A percentile compares a stretch with the other conserved stretches of the same genome.
phyloP scores from a whole-genome alignment of 2,888 invertebrate genomes.

The Gasteruption jaculator region DNA sequence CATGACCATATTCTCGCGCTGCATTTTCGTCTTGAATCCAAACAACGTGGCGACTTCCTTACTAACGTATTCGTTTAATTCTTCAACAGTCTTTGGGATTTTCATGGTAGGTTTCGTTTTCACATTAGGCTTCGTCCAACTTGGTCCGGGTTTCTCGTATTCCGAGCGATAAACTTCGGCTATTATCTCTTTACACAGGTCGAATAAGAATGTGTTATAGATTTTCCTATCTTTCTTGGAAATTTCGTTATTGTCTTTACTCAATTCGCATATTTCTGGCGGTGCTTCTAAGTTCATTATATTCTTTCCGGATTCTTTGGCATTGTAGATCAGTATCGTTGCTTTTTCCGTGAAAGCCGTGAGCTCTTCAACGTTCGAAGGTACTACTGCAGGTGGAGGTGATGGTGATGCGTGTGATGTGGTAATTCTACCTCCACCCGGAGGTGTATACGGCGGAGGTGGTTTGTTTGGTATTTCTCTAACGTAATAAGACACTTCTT shows the following conservation, averaged over 20 bases:
- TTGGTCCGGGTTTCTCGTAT: slow-evolving; percentile 50
- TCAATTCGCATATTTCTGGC: slow-evolving; percentile 38
- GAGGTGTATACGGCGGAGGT: slow-evolving; percentile 69
- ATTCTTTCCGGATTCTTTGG: slow-evolving; percentile 43
- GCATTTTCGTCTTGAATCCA: slow-evolving; percentile 54
- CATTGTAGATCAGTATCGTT: slow-evolving; percentile 51
- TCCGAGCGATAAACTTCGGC: slow-evolving; percentile 54
- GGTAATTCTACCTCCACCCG: slow-evolving; percentile 31
- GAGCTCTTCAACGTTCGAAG: slow-evolving; percentile 52
- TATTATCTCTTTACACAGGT: slow-evolving; percentile 61
- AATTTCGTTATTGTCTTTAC: slow-evolving; percentile 37
- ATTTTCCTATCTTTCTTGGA: slow-evolving; percentile 42
- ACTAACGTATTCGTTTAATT: slow-evolving; percentile 54
- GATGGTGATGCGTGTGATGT: slow-evolving; percentile 43
- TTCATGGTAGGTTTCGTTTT: slow-evolving; percentile 50
- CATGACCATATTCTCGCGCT: slow-evolving; percentile 58
- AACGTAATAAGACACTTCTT: slow-evolving; percentile 57
- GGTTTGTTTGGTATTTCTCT: slow-evolving; percentile 72
- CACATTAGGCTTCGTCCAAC: slow-evolving; percentile 55
- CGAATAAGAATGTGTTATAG: slow-evolving; percentile 60
- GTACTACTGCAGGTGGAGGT: slow-evolving; percentile 46
- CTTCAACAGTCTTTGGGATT: slow-evolving; percentile 53
- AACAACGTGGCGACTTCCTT: slow-evolving; percentile 56
- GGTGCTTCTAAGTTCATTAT: slow-evolving; percentile 41
- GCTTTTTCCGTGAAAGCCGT: slow-evolving; percentile 52